Evolutionary conservation across 2,888 invertebrate genomes (phyloP).

Genomic region (Rutpela maculata): DNA sequence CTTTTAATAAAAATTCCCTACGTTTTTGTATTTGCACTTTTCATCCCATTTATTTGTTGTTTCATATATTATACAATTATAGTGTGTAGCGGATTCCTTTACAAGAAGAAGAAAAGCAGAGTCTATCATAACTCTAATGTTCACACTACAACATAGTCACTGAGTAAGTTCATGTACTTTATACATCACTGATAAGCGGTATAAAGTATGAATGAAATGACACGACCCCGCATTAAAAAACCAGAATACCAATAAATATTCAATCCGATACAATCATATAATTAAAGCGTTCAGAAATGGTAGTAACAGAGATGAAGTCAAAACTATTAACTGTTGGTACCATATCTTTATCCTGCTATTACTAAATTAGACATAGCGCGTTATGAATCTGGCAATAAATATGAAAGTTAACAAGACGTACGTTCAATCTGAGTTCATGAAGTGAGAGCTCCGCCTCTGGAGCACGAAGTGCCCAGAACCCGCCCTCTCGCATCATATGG

Average conservation of each 20-base stretch:
- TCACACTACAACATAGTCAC: no score
- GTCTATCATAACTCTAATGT: no score
- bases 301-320: conserved; percentile 49
- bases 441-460: conserved; percentile 71
- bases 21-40: no score
- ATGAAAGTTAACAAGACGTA: conserved; percentile 73
- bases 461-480: conserved; percentile 71
- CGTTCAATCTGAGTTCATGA: conserved; percentile 69
- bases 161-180: background rate
- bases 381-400: conserved; percentile 68
- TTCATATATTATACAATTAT: no score
- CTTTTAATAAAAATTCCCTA: no score
- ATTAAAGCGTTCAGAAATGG: conserved; percentile 49
- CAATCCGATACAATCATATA: conserved; percentile 47
- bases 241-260: conserved; percentile 29
- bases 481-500: conserved; percentile 72
- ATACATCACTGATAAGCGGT: background rate
- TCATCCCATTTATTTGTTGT: no score
- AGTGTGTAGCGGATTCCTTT: no score
- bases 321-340: conserved; percentile 50
- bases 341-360: conserved; percentile 57
- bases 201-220: conserved; percentile 16
- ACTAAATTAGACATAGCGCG: conserved; percentile 62
- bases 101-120: no score
- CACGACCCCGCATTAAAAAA: conserved; percentile 16